These are phyloP conservation scores for Dryocosmus kuriphilus DNA, from an alignment of 2,888 invertebrate species.

Conservation along the genomic window DNA sequence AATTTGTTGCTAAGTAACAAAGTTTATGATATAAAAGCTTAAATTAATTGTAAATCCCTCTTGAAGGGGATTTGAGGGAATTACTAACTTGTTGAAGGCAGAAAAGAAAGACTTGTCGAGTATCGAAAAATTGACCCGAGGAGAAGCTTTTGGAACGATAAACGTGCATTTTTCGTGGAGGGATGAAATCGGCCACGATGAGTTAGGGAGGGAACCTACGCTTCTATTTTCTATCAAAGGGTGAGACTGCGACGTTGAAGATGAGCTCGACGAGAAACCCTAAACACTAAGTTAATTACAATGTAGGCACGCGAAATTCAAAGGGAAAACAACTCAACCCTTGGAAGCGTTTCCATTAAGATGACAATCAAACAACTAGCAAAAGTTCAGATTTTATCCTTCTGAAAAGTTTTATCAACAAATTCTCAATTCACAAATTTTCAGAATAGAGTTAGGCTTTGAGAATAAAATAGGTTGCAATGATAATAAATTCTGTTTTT, in stretches of 20 bases:
- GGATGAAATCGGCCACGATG: slow-evolving; percentile 10
- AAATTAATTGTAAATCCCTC: background rate
- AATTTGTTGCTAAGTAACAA: too few relatives aligned
- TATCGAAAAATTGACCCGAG: background rate
- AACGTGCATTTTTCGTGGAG: background rate
- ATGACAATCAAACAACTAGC: background rate
- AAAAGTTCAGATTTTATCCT: background rate
- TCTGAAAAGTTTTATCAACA: too few relatives aligned
- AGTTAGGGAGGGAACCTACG: background rate
- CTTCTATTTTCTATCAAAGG: slow-evolving; percentile 21
- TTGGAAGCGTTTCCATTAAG: background rate
- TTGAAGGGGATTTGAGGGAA: background rate
- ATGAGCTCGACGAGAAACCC: slow-evolving; percentile 51
- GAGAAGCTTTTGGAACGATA: slow-evolving; percentile 23
- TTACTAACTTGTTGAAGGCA: background rate
- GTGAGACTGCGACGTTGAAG: slow-evolving; percentile 55
- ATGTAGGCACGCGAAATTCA: background rate
- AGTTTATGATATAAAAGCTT: background rate
- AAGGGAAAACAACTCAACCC: background rate
- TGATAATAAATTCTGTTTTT: too few relatives aligned
- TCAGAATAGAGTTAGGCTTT: too few relatives aligned
- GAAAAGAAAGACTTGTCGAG: background rate
- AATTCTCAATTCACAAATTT: too few relatives aligned
- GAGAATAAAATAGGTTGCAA: too few relatives aligned
- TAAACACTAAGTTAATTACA: slow-evolving; percentile 59